Base-by-base conservation (phyloP, 1,140 invertebrate species). In the Drosophila kikkawai region DNA sequence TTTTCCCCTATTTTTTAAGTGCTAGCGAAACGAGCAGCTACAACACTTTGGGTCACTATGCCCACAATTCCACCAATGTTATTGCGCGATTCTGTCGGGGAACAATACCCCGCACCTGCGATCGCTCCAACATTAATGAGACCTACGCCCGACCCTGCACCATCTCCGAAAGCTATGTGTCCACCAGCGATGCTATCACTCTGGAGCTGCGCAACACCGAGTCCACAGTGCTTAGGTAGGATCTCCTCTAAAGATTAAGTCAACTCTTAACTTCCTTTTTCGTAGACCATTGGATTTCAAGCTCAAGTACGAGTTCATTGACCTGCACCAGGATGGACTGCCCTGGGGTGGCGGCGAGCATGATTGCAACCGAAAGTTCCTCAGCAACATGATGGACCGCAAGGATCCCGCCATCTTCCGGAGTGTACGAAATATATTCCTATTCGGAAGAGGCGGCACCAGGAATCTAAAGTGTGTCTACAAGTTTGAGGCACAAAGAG, bases 301-400 rank as follows among this genome's bases (percentile, higher is more conserved):
- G 80, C 95, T 97, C 0, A 94, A 97, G n/a, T 98, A 97, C 93
- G 97, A 98, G 93, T 98, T 98, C 77, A 97, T 98, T 9, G 97
- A 98, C 92, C 93, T 97, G 4, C 95, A 97, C 68, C 96, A 97
- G 93, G 97, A 97, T 81, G 97, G 97, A 0, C 95, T 97, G 59
- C 94, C 95, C 0, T 96, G 95, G 91, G 96, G 95, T 17, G 96
- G 95, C 13, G 86, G 88, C 1, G 91, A 93, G 15, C 74, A 92
- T 29, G 92, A 93, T 32, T 93, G 92, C 58, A 92, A 87, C 67
- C 76, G 92, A 1, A 92, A 93, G 73, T 97, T 97, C 79, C 94
- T 95, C 26, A 96, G 95, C 64, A 93, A 94, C 63, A 94, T 79
- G 86, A 94, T 93, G 92, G 92, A 95, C 92, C 92, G 94, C 94